phyloP scores from a whole-genome alignment of 2,113 vertebrate species.

The Scopus umbretta region DNA sequence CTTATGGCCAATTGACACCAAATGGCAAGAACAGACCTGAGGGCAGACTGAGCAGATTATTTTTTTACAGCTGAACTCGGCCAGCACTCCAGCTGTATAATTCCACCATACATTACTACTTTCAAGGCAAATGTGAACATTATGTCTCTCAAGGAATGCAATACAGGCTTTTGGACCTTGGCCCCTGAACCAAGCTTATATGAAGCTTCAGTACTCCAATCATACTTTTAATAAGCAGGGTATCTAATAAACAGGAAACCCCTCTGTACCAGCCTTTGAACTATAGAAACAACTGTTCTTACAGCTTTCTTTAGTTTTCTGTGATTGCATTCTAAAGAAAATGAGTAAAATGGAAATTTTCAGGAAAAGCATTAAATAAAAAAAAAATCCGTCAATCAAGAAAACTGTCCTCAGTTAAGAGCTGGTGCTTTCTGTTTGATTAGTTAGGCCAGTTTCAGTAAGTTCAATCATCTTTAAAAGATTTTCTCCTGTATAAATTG shows the following conservation, averaged over 20 bases:
- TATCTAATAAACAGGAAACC: background rate
- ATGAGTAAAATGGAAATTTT: background rate
- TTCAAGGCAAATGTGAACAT: background rate
- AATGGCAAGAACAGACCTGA: slow-evolving; percentile 22
- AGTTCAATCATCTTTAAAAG: background rate
- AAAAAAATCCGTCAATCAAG: background rate
- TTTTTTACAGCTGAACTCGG: background rate
- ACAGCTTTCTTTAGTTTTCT: background rate
- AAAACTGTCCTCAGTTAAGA: background rate
- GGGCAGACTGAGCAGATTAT: background rate
- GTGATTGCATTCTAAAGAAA: background rate
- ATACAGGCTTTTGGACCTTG: background rate
- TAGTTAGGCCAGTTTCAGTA: background rate
- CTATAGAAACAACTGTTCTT: background rate
- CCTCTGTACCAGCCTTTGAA: background rate
- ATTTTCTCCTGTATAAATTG: background rate
- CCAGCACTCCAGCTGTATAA: background rate
- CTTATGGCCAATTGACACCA: slow-evolving; percentile 39
- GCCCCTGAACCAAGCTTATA: background rate
- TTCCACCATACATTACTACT: background rate
- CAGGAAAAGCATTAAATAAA: background rate
- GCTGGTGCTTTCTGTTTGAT: background rate
- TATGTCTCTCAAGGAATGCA: background rate
- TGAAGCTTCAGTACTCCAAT: background rate
- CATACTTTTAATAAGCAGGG: background rate